These are phyloP conservation scores for Protophormia terraenovae DNA, from an alignment of 2,888 invertebrate species.

Conservation along the genomic window DNA sequence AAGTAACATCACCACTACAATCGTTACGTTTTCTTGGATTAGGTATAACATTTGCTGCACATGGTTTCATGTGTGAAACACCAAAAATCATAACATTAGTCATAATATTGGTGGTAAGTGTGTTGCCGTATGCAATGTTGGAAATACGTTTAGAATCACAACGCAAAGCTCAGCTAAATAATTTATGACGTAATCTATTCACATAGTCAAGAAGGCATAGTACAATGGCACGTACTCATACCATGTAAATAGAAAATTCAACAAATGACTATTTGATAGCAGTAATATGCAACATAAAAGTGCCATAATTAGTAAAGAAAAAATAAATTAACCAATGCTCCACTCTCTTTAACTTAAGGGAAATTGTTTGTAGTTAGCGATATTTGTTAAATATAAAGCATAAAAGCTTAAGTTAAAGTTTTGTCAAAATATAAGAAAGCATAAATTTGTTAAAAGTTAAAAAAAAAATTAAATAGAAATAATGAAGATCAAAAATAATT, in stretches of 20 bases:
- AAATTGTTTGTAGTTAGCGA: neutral
- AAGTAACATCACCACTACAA: conserved; percentile 82
- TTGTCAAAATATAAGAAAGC: neutral
- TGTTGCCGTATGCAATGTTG: conserved; percentile 80
- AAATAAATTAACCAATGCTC: no score
- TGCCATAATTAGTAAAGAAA: conserved; percentile 16
- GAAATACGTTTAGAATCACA: conserved; percentile 80
- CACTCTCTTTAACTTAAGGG: neutral
- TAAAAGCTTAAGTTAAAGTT: neutral
- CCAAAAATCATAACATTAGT: conserved; percentile 79
- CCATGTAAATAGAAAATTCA: conserved; percentile 74
- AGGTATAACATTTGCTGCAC: conserved; percentile 85
- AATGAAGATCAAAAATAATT: neutral
- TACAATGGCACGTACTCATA: conserved; percentile 76
- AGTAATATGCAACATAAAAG: neutral
- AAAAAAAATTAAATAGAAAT: neutral
- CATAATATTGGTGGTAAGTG: conserved; percentile 79
- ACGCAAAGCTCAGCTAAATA: conserved; percentile 79
- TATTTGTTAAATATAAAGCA: neutral
- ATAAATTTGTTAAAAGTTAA: neutral
- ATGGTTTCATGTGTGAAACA: conserved; percentile 84
- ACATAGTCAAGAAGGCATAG: conserved; percentile 78
- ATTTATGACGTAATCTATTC: conserved; percentile 80
- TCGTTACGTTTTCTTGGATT: conserved; percentile 85
- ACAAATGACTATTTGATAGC: neutral